Percentiles rank a stretch among this genome's conserved stretches.
These are phyloP conservation scores for Cyphomyrus plagiostoma DNA, from an alignment of 2,113 vertebrate species.

Conservation along the genomic window DNA sequence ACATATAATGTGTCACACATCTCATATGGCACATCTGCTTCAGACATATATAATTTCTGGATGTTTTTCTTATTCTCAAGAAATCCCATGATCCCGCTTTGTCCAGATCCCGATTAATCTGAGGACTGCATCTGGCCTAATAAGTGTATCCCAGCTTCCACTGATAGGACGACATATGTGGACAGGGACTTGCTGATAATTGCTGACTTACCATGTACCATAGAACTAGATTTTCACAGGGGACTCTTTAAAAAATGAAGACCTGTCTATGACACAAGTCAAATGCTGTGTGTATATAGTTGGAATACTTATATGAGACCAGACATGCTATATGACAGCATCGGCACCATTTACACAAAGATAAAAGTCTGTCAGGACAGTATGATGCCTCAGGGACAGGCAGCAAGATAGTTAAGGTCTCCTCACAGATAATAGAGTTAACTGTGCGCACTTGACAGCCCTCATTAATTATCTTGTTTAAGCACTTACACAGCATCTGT, in stretches of 20 bases:
- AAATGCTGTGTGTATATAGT: not conserved
- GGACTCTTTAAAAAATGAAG: not conserved
- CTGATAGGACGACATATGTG: not conserved
- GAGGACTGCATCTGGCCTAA: slow-evolving; percentile 13
- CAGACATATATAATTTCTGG: not conserved
- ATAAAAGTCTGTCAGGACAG: not conserved
- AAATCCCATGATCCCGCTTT: slow-evolving; percentile 28
- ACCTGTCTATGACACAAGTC: not conserved
- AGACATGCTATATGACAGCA: not conserved
- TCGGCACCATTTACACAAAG: not conserved
- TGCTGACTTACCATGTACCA: not conserved
- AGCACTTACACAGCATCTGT: slow-evolving; percentile 57
- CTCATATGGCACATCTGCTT: not conserved
- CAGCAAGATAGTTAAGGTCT: slow-evolving; percentile 9
- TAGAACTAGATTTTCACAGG: not conserved
- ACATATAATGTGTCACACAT: not conserved
- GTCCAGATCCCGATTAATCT: slow-evolving; percentile 9
- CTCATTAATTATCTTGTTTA: slow-evolving; percentile 56
- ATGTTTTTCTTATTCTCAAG: not conserved
- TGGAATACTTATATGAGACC: not conserved
- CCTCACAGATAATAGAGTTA: slow-evolving; percentile 39
- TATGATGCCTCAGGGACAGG: not conserved
- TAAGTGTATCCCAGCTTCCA: slow-evolving; percentile 14
- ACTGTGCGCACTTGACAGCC: slow-evolving; percentile 36
- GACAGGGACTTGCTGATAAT: not conserved